Conservation (phyloP, 2,888 invertebrate genomes). For the Cyaniris semiargus region DNA sequence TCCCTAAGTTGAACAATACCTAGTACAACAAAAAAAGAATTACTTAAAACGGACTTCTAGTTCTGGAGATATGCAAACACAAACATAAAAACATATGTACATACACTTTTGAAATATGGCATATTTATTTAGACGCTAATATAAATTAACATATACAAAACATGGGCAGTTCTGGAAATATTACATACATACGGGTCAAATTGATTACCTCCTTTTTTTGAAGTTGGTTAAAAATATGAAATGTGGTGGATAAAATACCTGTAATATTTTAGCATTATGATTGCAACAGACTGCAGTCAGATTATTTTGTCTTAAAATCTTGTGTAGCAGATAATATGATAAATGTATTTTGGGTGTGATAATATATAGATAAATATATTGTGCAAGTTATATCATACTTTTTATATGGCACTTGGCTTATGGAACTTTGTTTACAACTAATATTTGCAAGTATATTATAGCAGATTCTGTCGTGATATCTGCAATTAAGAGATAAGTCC, state of each 20-base stretch:
- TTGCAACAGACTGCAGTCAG: background rate
- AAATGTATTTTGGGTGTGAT: background rate
- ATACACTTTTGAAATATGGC: too few relatives aligned
- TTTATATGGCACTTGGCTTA: background rate
- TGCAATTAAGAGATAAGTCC: background rate
- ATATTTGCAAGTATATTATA: background rate
- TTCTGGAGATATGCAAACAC: too few relatives aligned
- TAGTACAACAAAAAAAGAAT: too few relatives aligned
- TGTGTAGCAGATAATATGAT: conserved; percentile 18
- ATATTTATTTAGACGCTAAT: too few relatives aligned
- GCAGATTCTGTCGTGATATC: background rate
- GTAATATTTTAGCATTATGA: background rate
- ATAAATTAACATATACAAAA: too few relatives aligned
- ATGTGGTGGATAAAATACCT: background rate
- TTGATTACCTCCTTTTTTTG: too few relatives aligned
- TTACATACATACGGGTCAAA: too few relatives aligned
- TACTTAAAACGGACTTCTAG: too few relatives aligned
- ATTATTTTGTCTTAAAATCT: conserved; percentile 23
- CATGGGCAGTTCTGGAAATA: too few relatives aligned
- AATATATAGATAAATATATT: background rate
- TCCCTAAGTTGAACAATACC: too few relatives aligned
- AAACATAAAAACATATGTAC: too few relatives aligned
- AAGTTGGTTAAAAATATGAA: background rate
- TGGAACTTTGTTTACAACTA: background rate
- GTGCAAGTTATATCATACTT: conserved; percentile 12